Conservation (phyloP, 1,140 invertebrate species). For the Stegodyphus mimosarum region DNA sequence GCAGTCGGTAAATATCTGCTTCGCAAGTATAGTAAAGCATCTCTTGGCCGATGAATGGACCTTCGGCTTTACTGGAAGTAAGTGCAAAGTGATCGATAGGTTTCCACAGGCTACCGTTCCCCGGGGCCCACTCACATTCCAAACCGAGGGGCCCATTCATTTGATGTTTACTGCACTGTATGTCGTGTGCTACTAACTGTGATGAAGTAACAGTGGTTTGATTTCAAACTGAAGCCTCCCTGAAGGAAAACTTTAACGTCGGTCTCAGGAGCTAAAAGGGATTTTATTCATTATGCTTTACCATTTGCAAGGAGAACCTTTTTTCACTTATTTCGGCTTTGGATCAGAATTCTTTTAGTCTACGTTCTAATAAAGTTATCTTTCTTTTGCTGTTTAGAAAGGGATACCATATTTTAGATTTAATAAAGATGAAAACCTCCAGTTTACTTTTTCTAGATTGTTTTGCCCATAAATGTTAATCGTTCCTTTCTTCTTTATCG, state of each 20-base stretch:
- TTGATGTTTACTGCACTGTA: conserved; percentile 32
- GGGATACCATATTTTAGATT: too few species aligned
- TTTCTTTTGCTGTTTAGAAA: too few species aligned
- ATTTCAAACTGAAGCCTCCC: neutral
- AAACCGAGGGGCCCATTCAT: conserved; percentile 33
- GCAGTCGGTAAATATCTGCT: too few species aligned
- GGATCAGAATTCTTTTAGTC: too few species aligned
- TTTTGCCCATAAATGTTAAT: too few species aligned
- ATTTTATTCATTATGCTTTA: conserved; percentile 43
- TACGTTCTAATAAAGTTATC: too few species aligned
- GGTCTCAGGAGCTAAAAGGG: conserved; percentile 4
- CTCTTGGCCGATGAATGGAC: too few species aligned
- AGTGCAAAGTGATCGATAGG: conserved; percentile 34
- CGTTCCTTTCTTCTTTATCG: too few species aligned
- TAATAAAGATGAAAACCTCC: too few species aligned
- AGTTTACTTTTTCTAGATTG: too few species aligned
- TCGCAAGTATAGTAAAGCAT: too few species aligned
- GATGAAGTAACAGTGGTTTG: conserved; percentile 25
- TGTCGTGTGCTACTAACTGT: conserved; percentile 3
- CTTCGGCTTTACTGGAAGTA: conserved; percentile 10
- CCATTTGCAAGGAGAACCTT: conserved; percentile 8
- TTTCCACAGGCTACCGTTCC: conserved; percentile 8
- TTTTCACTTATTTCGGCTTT: neutral
- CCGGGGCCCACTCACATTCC: conserved; percentile 23
- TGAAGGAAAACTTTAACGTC: neutral